Base-by-base conservation (phyloP, 2,888 invertebrate species). In the Aromia moschata region DNA sequence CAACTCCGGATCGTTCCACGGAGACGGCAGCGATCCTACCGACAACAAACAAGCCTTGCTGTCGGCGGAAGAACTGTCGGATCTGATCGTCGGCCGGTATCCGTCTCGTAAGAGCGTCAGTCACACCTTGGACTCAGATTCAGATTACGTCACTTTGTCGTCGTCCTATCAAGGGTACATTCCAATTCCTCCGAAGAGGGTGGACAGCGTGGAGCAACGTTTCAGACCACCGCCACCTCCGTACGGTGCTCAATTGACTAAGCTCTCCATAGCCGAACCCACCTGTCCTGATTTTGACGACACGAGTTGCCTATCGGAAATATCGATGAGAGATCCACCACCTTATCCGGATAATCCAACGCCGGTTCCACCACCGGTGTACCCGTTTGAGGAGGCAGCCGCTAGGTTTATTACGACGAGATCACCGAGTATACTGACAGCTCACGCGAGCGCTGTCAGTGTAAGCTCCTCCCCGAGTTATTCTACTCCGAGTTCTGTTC, bases 21-120 rank as follows among this genome's bases (percentile, higher is more conserved):
- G 93, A 1, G 93, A 93, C 73, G 93, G 93, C n/a, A 93, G 93
- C 74, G 93, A 93, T 79, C 93, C 93, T 1, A 90, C 93, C 1
- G 91, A 91, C 74, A 88, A 86, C 64, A 88, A 89, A 69, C 91
- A 89, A 64, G 87, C 89, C 15, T 81, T 92, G 56, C 83, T 93
- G 5, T 91, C 92, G 25, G 93, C 93, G 3, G 92, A 92, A 75
- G 93, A 93, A 78, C 81, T 93, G 18, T 92, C 92, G 15, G 92
- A 93, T 72, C 79, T 93, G 58, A 93, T 93, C 55, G 93, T 93
- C 0, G 93, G 92, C 0, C 87, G 89, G 12, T 93, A 93, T 81
- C 93, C 89, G 1, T 86, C 86, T 0, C 82, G 87, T 15, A 91
- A 92, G 74, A 91, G 92, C 0, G 91, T 94, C 36, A 93, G 93